Percentiles rank a stretch among this genome's conserved stretches.
phyloP scores from a whole-genome alignment of 2,113 vertebrate species.

The Hucho hucho region DNA sequence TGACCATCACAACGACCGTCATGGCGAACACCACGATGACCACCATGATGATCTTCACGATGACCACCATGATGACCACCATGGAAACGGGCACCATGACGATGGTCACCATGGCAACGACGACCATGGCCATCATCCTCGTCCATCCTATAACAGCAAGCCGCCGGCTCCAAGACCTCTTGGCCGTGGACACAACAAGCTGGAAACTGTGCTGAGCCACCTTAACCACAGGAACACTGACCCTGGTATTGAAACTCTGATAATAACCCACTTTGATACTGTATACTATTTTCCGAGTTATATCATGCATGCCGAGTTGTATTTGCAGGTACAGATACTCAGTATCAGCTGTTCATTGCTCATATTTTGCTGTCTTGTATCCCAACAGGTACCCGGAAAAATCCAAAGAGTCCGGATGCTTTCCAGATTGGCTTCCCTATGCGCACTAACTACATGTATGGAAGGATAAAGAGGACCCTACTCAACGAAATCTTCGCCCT shows the following conservation, averaged over 20 bases:
- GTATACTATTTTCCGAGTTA: no score
- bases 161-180: conserved; percentile 30
- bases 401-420: conserved; percentile 60
- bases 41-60: conserved; percentile 6
- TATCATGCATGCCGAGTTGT: no score
- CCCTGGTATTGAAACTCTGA: conserved; percentile 45
- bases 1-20: conserved; percentile 21
- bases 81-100: conserved; percentile 2
- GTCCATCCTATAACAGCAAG: conserved; percentile 42
- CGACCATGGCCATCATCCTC: conserved; percentile 29
- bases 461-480: conserved; percentile 62
- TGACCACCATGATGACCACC: background rate
- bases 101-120: conserved; percentile 5
- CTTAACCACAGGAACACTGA: conserved; percentile 60
- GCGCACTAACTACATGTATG: conserved; percentile 79
- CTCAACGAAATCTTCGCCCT: conserved; percentile 72
- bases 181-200: conserved; percentile 54
- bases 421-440: conserved; percentile 78
- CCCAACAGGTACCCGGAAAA: conserved; percentile 54
- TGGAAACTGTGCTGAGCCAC: conserved; percentile 68
- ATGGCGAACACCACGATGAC: conserved; percentile 18
- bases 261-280: no score
- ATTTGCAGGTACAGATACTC: no score
- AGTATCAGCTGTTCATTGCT: background rate
- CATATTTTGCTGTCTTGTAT: background rate